Base-by-base conservation (phyloP, 2,888 invertebrate species). In the Cephalotes varians region DNA sequence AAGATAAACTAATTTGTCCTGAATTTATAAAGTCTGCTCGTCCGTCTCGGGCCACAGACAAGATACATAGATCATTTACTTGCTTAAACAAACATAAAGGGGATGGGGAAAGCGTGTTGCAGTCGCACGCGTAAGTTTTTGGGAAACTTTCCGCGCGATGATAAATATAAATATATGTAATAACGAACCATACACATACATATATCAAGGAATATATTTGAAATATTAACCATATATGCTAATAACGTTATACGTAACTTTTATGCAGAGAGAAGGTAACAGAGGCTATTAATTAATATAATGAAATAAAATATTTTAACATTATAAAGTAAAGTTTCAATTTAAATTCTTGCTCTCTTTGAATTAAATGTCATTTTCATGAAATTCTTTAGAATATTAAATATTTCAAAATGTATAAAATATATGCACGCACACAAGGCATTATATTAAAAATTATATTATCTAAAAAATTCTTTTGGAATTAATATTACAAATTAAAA, bases 1-100 rank as follows among this genome's bases (percentile, higher is more conserved):
- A 89, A 89, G 88, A 91, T 91, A 92, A 92, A 91, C 91, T 90
- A 91, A 92, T 92, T 92, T 92, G 91, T 91, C 88, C 85, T 80
- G 83, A 87, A 89, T 92, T 92, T 90, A 90, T 91, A 82, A 87
- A 89, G 85, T 86, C 80, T 65, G 74, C 28, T 87, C 56, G 79
- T 31, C 47, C 62, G 60, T 72, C 83, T 69, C 47, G 31, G 40
- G 25, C 25, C 58, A 9, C 47, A 64, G 69, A 88, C 85, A 64
- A 81, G 88, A 84, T 88, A 85, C 84, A 84, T 77, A 69, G 84
- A 85, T 84, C 84, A 83, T 84, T 87, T 83, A 71, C 67, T 67
- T 73, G 44, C 85, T 62, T 81, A 82, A 81, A 82, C 56, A 85
- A 86, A 85, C 85, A 84, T 18, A 21, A 56, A 5, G 65, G 64